Evolutionary conservation across 92 coral and sea anemone genomes (phyloP).

Genomic region (Bergia puertoricense): DNA sequence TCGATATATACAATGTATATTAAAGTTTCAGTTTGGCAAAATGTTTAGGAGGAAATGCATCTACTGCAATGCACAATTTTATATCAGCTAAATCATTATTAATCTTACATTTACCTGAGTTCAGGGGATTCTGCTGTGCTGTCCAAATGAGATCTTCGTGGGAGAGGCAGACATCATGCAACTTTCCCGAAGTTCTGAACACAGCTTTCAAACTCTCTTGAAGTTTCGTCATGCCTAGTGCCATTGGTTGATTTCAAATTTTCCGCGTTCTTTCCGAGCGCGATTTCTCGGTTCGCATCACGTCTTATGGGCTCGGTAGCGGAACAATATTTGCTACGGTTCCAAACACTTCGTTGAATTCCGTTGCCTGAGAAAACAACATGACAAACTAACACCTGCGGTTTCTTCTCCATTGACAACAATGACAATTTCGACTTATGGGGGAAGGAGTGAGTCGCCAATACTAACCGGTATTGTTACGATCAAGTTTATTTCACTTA

Average conservation of each 20-base stretch:
- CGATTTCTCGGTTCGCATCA: not conserved
- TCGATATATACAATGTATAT: too few species aligned
- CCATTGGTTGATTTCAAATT: not conserved
- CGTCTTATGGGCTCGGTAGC: not conserved
- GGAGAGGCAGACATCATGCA: slow-evolving; percentile 64
- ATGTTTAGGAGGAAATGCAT: not conserved
- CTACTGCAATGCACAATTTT: not conserved
- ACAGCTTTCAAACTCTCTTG: slow-evolving; percentile 51
- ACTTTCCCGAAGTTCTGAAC: slow-evolving; percentile 62
- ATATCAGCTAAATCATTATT: too few species aligned
- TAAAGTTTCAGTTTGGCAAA: not conserved
- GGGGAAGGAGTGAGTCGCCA: not conserved
- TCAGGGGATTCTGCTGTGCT: slow-evolving; percentile 33
- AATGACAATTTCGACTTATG: not conserved
- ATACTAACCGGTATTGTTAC: not conserved
- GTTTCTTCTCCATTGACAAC: not conserved
- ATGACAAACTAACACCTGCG: not conserved
- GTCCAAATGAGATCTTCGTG: slow-evolving; percentile 73
- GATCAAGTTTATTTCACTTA: not conserved
- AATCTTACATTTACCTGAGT: not conserved
- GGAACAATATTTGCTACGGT: not conserved
- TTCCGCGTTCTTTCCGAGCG: not conserved
- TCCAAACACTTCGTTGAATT: not conserved
- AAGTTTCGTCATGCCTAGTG: slow-evolving; percentile 30
- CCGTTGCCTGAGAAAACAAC: not conserved